phyloP scores from a whole-genome alignment of 2,113 vertebrate genomes.

The Cyphomyrus discorhynchus region DNA sequence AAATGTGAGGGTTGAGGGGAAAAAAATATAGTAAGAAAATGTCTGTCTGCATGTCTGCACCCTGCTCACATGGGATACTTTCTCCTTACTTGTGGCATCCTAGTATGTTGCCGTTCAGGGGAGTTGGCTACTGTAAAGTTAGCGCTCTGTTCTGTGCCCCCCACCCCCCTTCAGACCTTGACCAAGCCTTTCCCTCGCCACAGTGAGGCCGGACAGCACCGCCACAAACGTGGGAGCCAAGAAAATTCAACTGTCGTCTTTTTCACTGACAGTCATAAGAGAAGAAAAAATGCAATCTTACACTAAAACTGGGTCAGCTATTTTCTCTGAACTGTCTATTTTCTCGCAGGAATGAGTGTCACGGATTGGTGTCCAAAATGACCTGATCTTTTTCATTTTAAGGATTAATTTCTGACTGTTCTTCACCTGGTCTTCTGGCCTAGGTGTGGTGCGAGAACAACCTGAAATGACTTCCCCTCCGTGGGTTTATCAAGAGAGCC shows the following conservation, averaged over 20 bases:
- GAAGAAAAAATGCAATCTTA: not conserved
- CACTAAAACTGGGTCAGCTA: slow-evolving; percentile 1
- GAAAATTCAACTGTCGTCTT: not conserved
- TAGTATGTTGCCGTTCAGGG: not conserved
- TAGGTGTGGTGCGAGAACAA: not conserved
- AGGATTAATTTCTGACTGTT: not conserved
- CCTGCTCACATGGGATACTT: not conserved
- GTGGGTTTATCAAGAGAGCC: not conserved
- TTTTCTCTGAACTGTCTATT: slow-evolving; percentile 8
- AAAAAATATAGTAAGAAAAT: not conserved
- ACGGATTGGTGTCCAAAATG: not conserved
- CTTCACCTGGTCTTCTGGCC: not conserved
- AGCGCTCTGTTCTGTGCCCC: not conserved
- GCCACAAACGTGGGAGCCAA: not conserved
- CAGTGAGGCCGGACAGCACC: not conserved
- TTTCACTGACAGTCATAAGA: not conserved
- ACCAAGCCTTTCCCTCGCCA: not conserved
- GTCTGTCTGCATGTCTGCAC: not conserved
- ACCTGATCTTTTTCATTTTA: not conserved
- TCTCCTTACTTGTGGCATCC: not conserved
- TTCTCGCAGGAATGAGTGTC: not conserved
- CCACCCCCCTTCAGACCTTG: not conserved
- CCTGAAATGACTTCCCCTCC: not conserved
- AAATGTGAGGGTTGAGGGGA: not conserved
- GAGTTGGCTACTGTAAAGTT: not conserved